Evolutionary conservation across 2,888 invertebrate genomes (phyloP), one percentile per base, ranked within the genome.

Genomic region (Xanthorhoe designata): DNA sequence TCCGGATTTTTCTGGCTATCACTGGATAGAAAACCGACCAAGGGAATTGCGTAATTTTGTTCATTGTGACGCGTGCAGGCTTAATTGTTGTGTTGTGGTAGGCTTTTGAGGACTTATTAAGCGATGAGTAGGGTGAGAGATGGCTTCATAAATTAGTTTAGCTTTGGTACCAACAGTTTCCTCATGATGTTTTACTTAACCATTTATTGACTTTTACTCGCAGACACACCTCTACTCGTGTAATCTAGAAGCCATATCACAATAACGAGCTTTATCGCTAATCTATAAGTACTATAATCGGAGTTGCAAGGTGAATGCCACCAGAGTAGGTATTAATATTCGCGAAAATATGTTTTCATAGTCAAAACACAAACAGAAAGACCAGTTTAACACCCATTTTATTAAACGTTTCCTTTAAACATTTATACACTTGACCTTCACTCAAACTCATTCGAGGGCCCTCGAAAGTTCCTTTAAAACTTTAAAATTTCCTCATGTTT

Each of bases 231-330:
- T 54, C 6, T 38, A 42, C 42, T 7, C 32, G 45, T 24, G n/a
- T 61, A 57, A 65, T 61, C 61, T 53, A 10, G 61, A 66, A 66
- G 61, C 66, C 66, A 9, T 61, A 66, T 50, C 10, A 52, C 9
- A 3, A n/a, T n/a, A n/a, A 35, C 13, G 13, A 15, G n/a, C 18
- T 13, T 18, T 53, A 54, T 57, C 45, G 51, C 56, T 61, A 61
- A 66, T 51, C 64, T 59, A 24, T 10, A 9, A 38, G 13, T 42
- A 35, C 42, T 50, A 38, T 62, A 49, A 58, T 61, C 62, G 50
- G 38, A 59, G 49, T 49, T 52, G 10, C 66, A 59, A 66, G 66
- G 66, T 66, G 54, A 66, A 66, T 62, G 58, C 54, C 58, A 62
- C 51, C 13, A 13, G 38, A 42, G 38, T n/a, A n/a, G n/a, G n/a